A percentile compares a stretch with the other conserved stretches of the same genome.
Conservation (phyloP, 2,113 vertebrate genomes). For the Columba janthina region DNA sequence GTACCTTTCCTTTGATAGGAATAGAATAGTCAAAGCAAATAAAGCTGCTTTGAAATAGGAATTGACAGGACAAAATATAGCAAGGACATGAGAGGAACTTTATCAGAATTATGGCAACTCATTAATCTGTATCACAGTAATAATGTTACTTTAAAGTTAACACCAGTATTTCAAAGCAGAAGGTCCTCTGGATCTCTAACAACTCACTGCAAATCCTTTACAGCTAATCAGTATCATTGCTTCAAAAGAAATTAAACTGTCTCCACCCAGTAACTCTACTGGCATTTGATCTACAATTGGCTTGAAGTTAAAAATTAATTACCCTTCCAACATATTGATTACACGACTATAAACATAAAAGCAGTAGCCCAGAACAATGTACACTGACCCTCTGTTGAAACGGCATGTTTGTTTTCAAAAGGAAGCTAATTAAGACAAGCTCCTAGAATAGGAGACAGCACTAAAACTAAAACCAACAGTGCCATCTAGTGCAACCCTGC, state of each 20-base stretch:
- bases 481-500: constrained; percentile 69
- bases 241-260: constrained; percentile 76
- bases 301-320: constrained; percentile 85
- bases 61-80: constrained; percentile 24
- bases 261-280: constrained; percentile 73
- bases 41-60: constrained; percentile 33
- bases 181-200: constrained; percentile 49
- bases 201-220: constrained; percentile 37
- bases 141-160: constrained; percentile 48
- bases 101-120: constrained; percentile 25
- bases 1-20: constrained; percentile 34
- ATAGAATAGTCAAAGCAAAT: neutral
- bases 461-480: constrained; percentile 65
- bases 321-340: constrained; percentile 83
- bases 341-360: constrained; percentile 82
- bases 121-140: constrained; percentile 22
- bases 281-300: constrained; percentile 78
- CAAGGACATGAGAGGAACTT: constrained; percentile 13
- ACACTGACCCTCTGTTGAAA: constrained; percentile 77
- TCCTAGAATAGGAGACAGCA: neutral
- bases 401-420: constrained; percentile 77
- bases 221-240: constrained; percentile 68
- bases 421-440: constrained; percentile 64
- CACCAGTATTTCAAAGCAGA: constrained; percentile 54
- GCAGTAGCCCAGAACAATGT: constrained; percentile 73